These are phyloP conservation scores for Cisticola juncidis DNA, from an alignment of 2,113 vertebrate species.

Conservation along the genomic window DNA sequence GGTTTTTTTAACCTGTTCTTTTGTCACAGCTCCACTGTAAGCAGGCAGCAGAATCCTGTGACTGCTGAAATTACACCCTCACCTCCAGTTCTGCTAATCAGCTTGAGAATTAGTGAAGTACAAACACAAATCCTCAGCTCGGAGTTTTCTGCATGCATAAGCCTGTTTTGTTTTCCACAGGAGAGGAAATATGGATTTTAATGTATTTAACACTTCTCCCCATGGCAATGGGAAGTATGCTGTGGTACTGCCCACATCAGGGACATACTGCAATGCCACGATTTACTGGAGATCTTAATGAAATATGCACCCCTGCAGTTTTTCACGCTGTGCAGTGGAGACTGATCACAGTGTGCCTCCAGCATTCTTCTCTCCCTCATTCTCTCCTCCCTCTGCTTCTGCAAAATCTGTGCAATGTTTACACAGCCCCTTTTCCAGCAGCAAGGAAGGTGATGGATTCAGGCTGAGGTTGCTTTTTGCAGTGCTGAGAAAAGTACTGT, in stretches of 20 bases:
- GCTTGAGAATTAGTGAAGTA: background rate
- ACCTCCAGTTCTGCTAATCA: background rate
- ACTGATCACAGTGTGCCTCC: background rate
- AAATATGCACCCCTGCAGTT: background rate
- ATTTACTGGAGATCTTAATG: background rate
- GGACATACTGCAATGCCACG: background rate
- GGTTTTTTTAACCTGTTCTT: background rate
- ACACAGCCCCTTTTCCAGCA: background rate
- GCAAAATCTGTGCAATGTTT: background rate
- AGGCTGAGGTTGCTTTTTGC: background rate
- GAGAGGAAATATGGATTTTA: background rate
- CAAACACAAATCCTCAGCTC: background rate
- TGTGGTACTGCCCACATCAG: background rate
- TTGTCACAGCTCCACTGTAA: background rate
- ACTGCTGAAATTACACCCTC: background rate
- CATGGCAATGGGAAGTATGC: background rate
- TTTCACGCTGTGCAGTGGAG: fast-evolving
- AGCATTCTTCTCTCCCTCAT: background rate
- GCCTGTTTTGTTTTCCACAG: background rate
- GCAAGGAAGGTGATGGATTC: background rate
- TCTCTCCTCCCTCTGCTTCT: background rate
- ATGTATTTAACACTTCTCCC: background rate
- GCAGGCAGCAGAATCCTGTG: background rate
- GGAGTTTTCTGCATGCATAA: background rate
- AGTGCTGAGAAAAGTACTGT: background rate